Evolutionary conservation across 2,888 invertebrate genomes (phyloP), one percentile per base, ranked within the genome.

Genomic region (Chrysomela aeneicollis): DNA sequence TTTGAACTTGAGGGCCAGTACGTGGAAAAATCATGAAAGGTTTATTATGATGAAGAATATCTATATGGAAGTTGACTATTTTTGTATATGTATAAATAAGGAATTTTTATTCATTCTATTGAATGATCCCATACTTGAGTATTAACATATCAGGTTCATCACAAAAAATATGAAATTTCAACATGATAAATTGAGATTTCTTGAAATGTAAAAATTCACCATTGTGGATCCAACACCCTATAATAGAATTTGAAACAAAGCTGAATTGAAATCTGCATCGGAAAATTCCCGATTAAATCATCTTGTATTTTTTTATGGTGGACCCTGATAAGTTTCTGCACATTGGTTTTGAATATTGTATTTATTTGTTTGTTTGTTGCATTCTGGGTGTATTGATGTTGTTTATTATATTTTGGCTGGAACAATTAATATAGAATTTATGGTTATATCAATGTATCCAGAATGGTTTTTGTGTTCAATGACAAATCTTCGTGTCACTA

Each of bases 1-100:
- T 55, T 21, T 12, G 9, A n/a, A 26, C 21, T 6, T 46, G 26
- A 12, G 26, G 46, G 57, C 57, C 57, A 57, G 57, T 57, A 47
- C 12, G 42, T 10, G 12, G 35, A 9, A 37, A 19, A 42, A 12
- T 26, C 18, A 19, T 0, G 8, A 15, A 12, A 19, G 4, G 17
- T 1, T 12, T 12, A 47, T 10, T 18, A 47, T 50, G 9, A 15
- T 15, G 6, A 47, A n/a, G 10, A 19, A 47, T 15, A 19, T 17
- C 17, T 47, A 12, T 17, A 42, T 42, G 42, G 42, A 42, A 42
- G 8, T 15, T 42, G 15, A 15, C 42, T 42, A 42, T 42, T 42
- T 42, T 42, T 42, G 42, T 42, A 42, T 15, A n/a, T n/a, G n/a
- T n/a, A 42, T 42, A 42, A 42, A 42, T 42, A 6, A 42, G 9